Conservation (phyloP, 2,888 invertebrate species). For the Drepanosiphum platanoidis region DNA sequence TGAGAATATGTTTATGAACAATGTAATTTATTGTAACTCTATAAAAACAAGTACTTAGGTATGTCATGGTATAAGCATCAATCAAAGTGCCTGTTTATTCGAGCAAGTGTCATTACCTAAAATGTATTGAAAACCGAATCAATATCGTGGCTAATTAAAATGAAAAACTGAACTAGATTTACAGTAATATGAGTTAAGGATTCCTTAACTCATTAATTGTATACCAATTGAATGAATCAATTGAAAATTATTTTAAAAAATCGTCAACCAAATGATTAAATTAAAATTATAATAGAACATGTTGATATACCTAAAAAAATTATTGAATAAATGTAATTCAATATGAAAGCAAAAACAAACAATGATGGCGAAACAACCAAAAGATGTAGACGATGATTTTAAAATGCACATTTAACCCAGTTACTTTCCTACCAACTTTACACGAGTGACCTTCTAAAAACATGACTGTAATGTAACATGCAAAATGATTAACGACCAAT, state of each 20-base stretch:
- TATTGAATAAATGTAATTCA: background rate
- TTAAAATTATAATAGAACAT: background rate
- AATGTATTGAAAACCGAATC: background rate
- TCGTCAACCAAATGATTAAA: background rate
- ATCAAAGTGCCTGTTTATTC: background rate
- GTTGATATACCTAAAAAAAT: background rate
- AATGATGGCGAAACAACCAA: background rate
- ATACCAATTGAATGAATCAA: background rate
- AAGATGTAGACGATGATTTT: background rate
- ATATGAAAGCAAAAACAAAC: background rate
- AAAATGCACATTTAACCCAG: background rate
- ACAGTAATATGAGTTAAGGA: background rate
- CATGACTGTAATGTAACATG: background rate
- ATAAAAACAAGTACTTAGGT: background rate
- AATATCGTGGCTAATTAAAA: background rate
- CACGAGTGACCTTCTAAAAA: background rate
- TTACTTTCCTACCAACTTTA: background rate
- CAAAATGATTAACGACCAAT: too few relatives aligned
- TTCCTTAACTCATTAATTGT: background rate
- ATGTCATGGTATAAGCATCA: background rate
- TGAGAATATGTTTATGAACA: background rate
- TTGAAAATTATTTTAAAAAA: background rate
- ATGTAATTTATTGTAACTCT: background rate
- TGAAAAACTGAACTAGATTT: background rate
- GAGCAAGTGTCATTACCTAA: background rate